phyloP scores from a whole-genome alignment of 2,113 vertebrate species.

The Cinclus mexicanus region DNA sequence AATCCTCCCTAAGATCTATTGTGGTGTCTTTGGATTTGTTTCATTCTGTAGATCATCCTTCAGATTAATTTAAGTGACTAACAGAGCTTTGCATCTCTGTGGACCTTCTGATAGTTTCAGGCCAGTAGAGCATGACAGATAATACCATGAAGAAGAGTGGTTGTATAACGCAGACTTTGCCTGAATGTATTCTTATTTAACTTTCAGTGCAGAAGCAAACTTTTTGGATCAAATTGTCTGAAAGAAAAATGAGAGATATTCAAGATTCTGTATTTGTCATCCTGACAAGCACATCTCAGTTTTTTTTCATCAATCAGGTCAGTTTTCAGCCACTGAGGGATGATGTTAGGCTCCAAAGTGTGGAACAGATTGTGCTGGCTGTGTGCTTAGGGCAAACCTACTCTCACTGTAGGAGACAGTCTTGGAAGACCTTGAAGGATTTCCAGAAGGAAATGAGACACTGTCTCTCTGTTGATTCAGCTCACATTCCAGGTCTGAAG shows the following conservation, averaged over 20 bases:
- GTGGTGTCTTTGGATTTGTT: neutral
- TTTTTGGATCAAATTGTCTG: neutral
- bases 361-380: neutral
- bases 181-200: neutral
- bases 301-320: neutral
- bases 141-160: neutral
- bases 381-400: neutral
- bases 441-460: neutral
- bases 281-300: neutral
- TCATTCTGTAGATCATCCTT: neutral
- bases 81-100: neutral
- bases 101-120: neutral
- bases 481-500: neutral
- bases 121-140: neutral
- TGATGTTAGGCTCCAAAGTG: neutral
- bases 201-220: neutral
- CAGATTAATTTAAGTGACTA: neutral
- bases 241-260: neutral
- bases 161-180: neutral
- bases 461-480: neutral
- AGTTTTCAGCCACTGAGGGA: neutral
- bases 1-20: neutral
- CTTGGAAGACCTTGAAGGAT: neutral
- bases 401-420: neutral
- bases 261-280: neutral